Conservation (phyloP, 2,797 vertebrate genomes). For the Salmo trutta region DNA sequence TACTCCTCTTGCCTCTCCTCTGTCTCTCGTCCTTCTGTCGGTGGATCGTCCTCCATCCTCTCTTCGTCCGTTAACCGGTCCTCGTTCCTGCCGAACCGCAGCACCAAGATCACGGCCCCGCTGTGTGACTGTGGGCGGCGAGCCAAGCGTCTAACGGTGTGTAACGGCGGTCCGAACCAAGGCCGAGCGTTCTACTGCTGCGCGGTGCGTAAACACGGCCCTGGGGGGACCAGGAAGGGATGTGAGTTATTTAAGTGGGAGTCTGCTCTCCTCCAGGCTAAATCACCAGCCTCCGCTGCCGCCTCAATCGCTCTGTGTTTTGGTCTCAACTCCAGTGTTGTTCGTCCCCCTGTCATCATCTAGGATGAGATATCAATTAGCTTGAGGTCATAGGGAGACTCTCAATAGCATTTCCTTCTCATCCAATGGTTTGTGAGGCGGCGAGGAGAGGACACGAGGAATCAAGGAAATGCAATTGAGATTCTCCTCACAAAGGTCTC, state of each 20-base stretch:
- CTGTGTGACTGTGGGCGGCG: constrained; percentile 86
- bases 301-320: constrained; percentile 47
- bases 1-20: not conserved
- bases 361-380: constrained; percentile 57
- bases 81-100: constrained; percentile 22
- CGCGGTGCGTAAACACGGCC: constrained; percentile 59
- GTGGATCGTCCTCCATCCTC: constrained; percentile 45
- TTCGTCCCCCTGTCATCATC: constrained; percentile 24
- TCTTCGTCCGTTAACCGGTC: constrained; percentile 37
- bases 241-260: constrained; percentile 95
- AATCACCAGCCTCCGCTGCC: constrained; percentile 18
- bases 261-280: constrained; percentile 70
- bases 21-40: constrained; percentile 21
- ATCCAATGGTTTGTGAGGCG: too few relatives aligned
- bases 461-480: too few relatives aligned
- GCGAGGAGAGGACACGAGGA: too few relatives aligned
- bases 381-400: not conserved
- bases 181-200: constrained; percentile 87
- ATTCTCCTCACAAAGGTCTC: too few relatives aligned
- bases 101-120: constrained; percentile 80
- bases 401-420: too few relatives aligned
- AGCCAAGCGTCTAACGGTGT: constrained; percentile 81
- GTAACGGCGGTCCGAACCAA: constrained; percentile 89
- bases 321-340: constrained; percentile 18
- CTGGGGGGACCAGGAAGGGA: constrained; percentile 56